These are phyloP conservation scores for Tachypleus tridentatus DNA, from an alignment of 1,140 invertebrate species.

Conservation along the genomic window DNA sequence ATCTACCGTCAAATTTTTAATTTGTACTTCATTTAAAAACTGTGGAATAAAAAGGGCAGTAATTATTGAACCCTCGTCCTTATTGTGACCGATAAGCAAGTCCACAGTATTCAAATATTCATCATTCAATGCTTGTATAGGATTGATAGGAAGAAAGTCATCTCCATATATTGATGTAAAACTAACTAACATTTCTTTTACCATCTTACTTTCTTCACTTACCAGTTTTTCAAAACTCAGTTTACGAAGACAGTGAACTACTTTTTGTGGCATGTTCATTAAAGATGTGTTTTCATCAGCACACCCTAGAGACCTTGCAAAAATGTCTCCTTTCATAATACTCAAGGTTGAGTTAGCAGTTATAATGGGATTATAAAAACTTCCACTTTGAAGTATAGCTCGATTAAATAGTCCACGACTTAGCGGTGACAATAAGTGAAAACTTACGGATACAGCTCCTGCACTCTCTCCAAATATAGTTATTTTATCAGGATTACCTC, in stretches of 20 bases:
- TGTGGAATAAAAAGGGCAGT: not conserved
- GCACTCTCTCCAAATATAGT: constrained; percentile 42
- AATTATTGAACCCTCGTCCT: constrained; percentile 18
- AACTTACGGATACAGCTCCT: constrained; percentile 30
- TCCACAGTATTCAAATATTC: constrained; percentile 11
- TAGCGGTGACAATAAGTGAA: constrained; percentile 34
- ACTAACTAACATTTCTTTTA: not conserved
- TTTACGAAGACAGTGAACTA: constrained; percentile 1
- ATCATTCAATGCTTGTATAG: constrained; percentile 4
- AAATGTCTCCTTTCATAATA: not conserved
- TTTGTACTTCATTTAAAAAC: not conserved
- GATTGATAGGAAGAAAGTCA: constrained; percentile 12
- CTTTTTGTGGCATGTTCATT: not conserved
- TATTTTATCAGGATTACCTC: constrained; percentile 27
- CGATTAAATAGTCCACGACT: constrained; percentile 21
- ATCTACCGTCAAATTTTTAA: not conserved
- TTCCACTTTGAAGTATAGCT: constrained; percentile 33
- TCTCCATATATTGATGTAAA: constrained; percentile 7
- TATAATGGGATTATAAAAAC: not conserved
- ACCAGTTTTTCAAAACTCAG: not conserved
- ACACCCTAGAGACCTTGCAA: constrained; percentile 7
- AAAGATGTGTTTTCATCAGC: not conserved
- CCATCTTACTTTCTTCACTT: constrained; percentile 1
- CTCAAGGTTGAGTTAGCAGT: not conserved
- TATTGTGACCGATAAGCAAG: constrained; percentile 12